Evolutionary conservation across 2,113 vertebrate species (phyloP).

Genomic region (Paramormyrops kingsleyae): DNA sequence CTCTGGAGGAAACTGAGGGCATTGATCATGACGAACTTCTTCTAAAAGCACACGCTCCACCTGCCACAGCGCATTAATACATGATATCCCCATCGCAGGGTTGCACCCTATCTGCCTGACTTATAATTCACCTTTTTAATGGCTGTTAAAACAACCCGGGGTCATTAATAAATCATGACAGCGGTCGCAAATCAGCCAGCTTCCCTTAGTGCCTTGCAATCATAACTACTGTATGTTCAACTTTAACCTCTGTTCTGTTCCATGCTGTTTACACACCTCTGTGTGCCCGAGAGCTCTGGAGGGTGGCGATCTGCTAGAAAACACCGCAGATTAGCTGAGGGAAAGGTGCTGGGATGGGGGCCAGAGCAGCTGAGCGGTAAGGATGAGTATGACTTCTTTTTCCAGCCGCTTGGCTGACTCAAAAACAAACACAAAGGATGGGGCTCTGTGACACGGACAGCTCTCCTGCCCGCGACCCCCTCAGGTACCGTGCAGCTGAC

Average conservation of each 20-base stretch:
- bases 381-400: neutral
- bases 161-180: conserved; percentile 35
- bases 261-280: neutral
- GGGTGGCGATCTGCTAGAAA: neutral
- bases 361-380: neutral
- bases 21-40: neutral
- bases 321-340: neutral
- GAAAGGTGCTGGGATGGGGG: neutral
- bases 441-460: neutral
- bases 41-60: conserved; percentile 7
- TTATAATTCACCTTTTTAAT: conserved; percentile 9
- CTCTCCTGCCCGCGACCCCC: neutral
- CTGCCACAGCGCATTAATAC: conserved; percentile 16
- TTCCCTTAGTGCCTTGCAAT: conserved; percentile 20
- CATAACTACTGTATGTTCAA: neutral
- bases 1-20: neutral
- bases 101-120: neutral
- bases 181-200: conserved; percentile 20
- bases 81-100: neutral
- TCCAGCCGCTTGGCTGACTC: neutral
- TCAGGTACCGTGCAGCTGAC: neutral
- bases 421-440: conserved; percentile 3
- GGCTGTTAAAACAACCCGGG: conserved; percentile 17
- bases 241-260: conserved; percentile 11
- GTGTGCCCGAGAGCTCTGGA: neutral